A percentile compares a stretch with the other conserved stretches of the same genome.
phyloP scores from a whole-genome alignment of 2,113 vertebrate genomes.

The Origma solitaria region DNA sequence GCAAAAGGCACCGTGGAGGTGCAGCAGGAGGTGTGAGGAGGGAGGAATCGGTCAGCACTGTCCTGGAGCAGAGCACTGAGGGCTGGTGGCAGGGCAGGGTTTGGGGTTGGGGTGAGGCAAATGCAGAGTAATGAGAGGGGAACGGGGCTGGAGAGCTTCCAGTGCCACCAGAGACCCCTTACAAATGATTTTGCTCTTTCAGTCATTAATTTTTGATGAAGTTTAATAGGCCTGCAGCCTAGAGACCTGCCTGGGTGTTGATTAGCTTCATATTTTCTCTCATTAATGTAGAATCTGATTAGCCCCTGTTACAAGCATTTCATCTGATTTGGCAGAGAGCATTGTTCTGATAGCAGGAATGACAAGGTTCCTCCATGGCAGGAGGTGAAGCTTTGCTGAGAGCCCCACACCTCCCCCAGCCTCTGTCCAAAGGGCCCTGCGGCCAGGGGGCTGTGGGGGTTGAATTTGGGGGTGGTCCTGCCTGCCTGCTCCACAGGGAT shows the following conservation, averaged over 20 bases:
- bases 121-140: constrained; percentile 69
- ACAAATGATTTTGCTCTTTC: constrained; percentile 81
- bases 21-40: not conserved
- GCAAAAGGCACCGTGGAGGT: not conserved
- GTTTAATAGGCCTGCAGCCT: constrained; percentile 86
- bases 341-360: constrained; percentile 58
- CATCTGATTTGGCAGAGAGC: constrained; percentile 56
- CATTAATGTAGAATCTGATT: constrained; percentile 89
- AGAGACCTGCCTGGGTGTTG: constrained; percentile 81
- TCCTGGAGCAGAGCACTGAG: constrained; percentile 7
- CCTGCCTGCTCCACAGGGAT: accelerated
- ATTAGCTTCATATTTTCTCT: constrained; percentile 85
- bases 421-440: not conserved
- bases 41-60: constrained; percentile 4
- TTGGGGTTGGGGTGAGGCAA: constrained; percentile 63
- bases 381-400: not conserved
- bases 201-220: constrained; percentile 91
- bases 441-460: not conserved
- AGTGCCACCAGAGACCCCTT: constrained; percentile 79
- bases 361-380: constrained; percentile 25
- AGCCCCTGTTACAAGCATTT: constrained; percentile 76
- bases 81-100: not conserved
- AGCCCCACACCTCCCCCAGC: not conserved
- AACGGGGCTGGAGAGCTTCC: constrained; percentile 64
- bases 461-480: not conserved